Conservation (phyloP, 2,113 vertebrate species). For the Aplodontia rufa region DNA sequence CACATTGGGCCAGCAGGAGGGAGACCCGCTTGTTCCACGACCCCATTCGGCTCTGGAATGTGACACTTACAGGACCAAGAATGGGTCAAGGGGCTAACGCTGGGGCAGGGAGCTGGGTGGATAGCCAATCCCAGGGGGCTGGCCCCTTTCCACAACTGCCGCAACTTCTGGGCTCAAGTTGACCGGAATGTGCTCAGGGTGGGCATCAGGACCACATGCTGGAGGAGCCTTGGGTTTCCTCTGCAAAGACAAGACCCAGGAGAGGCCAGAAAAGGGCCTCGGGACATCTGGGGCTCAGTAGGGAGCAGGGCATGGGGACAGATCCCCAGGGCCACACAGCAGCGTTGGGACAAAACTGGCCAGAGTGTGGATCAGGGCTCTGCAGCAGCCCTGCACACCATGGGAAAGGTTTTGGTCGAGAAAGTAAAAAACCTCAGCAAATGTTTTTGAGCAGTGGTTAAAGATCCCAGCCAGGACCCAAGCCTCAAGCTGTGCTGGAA, state of each 20-base stretch:
- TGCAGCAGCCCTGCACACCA: accelerated
- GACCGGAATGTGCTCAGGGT: not conserved
- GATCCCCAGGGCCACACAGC: accelerated
- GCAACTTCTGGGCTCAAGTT: not conserved
- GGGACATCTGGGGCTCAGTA: accelerated
- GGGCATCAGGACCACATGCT: not conserved
- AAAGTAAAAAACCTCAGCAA: too few species aligned
- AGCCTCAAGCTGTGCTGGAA: accelerated
- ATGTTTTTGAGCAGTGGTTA: accelerated
- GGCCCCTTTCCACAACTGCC: not conserved
- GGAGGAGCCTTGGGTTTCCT: too few species aligned
- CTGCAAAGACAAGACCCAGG: not conserved
- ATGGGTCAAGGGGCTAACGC: accelerated
- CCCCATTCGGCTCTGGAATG: not conserved
- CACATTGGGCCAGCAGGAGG: not conserved
- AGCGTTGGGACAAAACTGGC: not conserved
- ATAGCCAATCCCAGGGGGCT: too few species aligned
- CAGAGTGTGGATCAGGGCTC: accelerated
- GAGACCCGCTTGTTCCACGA: not conserved
- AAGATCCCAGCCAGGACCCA: not conserved
- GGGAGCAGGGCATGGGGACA: not conserved
- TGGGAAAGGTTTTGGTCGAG: not conserved
- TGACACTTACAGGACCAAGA: not conserved
- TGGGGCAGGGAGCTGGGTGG: not conserved
- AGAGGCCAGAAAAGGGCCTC: too few species aligned